Percentiles rank a stretch among this genome's conserved stretches.
phyloP scores from a whole-genome alignment of 2,113 vertebrate genomes.

The Dipodomys ordii region DNA sequence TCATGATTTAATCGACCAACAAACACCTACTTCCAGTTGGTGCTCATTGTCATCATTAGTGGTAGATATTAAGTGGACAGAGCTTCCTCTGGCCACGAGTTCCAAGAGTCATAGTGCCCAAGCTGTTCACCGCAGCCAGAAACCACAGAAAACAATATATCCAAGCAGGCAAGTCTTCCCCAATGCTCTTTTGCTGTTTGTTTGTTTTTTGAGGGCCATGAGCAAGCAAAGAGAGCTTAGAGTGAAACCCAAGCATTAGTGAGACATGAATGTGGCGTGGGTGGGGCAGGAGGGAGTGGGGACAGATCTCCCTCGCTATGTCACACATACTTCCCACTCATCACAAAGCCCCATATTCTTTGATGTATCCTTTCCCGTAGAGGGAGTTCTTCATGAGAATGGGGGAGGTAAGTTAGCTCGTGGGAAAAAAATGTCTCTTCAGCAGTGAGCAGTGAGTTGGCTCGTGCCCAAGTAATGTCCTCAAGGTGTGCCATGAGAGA shows the following conservation, averaged over 20 bases:
- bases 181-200: background rate
- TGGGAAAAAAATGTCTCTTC: conserved; percentile 67
- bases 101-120: background rate
- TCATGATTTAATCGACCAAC: background rate
- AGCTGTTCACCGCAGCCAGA: background rate
- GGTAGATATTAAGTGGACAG: background rate
- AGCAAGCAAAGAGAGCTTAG: conserved; percentile 35
- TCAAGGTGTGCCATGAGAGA: conserved; percentile 56
- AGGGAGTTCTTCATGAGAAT: conserved; percentile 62
- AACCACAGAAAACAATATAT: background rate
- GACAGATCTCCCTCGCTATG: conserved; percentile 42
- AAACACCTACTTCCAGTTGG: background rate
- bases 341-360: conserved; percentile 59
- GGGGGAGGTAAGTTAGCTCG: conserved; percentile 48
- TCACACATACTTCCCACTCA: background rate
- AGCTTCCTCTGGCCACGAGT: background rate
- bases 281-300: conserved; percentile 30
- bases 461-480: conserved; percentile 45
- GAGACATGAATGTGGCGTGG: conserved; percentile 53
- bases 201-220: background rate
- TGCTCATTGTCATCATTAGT: background rate
- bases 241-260: conserved; percentile 68
- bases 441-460: conserved; percentile 36
- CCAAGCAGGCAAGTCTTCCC: background rate
- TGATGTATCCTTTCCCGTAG: conserved; percentile 52